Conservation (phyloP, 2,797 vertebrate genomes). For the Pangasius krempfi region DNA sequence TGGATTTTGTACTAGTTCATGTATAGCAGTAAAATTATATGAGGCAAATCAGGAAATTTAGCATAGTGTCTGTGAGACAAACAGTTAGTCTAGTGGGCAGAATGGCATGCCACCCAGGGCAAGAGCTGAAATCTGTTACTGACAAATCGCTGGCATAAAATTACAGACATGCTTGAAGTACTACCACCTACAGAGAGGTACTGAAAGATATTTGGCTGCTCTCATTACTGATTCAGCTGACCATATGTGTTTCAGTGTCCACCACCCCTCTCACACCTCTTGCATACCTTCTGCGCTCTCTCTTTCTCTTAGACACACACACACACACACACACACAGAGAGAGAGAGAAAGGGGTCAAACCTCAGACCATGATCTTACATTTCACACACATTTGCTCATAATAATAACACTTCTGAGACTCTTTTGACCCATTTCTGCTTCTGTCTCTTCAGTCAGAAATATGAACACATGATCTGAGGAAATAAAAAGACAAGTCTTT, state of each 20-base stretch:
- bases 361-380: constrained; percentile 34
- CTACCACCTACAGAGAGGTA: constrained; percentile 4
- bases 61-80: not conserved
- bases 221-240: constrained; percentile 24
- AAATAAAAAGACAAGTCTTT: constrained; percentile 18
- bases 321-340: constrained; percentile 14
- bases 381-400: constrained; percentile 46
- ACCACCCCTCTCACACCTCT: not conserved
- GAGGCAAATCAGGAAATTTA: not conserved
- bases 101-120: constrained; percentile 5
- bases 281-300: not conserved
- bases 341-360: not conserved
- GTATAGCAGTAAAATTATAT: not conserved
- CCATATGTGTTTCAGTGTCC: not conserved
- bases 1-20: not conserved
- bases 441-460: not conserved
- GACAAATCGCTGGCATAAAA: constrained; percentile 30
- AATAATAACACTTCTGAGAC: constrained; percentile 19
- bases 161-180: constrained; percentile 25
- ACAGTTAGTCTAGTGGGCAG: not conserved
- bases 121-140: constrained; percentile 16
- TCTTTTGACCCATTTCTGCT: constrained; percentile 29
- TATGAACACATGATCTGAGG: constrained; percentile 13
- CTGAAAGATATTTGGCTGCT: constrained; percentile 24
- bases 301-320: not conserved